Evolutionary conservation across 2,888 invertebrate species (phyloP).

Genomic region (Lepidocyrtoides sp.): DNA sequence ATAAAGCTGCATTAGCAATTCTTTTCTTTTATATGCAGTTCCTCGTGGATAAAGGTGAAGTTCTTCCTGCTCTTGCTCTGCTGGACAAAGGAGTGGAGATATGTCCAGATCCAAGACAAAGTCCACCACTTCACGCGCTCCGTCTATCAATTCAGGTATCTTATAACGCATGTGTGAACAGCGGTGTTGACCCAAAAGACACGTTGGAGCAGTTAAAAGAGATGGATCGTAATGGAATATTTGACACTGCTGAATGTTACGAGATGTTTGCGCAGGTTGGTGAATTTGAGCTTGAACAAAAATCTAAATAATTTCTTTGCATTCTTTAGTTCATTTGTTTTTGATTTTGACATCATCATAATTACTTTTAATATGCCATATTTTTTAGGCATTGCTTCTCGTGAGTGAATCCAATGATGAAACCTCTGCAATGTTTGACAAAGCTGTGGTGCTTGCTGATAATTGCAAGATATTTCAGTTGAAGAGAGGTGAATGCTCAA

Average conservation of each 20-base stretch:
- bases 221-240: conserved; percentile 29
- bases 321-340: too few species aligned
- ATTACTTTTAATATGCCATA: not conserved
- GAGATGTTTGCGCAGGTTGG: conserved; percentile 72
- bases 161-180: not conserved
- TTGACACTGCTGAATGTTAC: conserved; percentile 77
- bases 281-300: not conserved
- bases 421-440: conserved; percentile 18
- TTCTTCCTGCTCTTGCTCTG: conserved; percentile 58
- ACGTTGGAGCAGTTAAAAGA: conserved; percentile 56
- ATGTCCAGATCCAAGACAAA: conserved; percentile 41
- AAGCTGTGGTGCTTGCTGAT: conserved; percentile 43
- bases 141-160: conserved; percentile 32
- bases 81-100: conserved; percentile 61
- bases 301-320: too few species aligned
- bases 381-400: conserved; percentile 44
- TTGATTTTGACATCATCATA: too few species aligned
- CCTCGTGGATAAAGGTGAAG: conserved; percentile 65
- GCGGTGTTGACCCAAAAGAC: not conserved
- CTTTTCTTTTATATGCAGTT: conserved; percentile 20
- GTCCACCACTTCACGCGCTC: conserved; percentile 61
- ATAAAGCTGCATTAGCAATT: not conserved
- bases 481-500: conserved; percentile 32
- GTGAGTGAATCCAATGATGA: not conserved
- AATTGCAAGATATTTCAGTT: conserved; percentile 28